phyloP scores from a whole-genome alignment of 92 coral and sea anemone genomes.

The Porites rus region DNA sequence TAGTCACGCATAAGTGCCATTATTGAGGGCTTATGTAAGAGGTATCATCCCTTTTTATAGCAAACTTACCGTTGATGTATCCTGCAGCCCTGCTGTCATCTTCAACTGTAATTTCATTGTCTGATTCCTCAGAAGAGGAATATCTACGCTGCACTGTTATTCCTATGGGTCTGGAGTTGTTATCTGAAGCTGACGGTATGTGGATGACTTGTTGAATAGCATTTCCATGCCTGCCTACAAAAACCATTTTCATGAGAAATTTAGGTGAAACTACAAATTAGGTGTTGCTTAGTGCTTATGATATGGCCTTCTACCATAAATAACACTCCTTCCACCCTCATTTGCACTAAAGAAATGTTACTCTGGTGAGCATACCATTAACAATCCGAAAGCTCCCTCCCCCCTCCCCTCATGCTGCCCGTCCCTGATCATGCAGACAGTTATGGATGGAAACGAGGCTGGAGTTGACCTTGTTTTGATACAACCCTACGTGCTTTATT shows the following conservation, averaged over 20 bases:
- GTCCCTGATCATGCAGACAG: too few species aligned
- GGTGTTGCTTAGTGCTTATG: too few species aligned
- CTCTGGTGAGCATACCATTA: not conserved
- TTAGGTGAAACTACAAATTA: too few species aligned
- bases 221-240: slow-evolving; percentile 9
- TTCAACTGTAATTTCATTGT: slow-evolving; percentile 22
- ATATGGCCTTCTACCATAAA: too few species aligned
- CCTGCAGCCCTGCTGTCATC: slow-evolving; percentile 18
- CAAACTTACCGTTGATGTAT: slow-evolving; percentile 27
- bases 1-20: too few species aligned
- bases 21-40: not conserved
- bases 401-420: not conserved
- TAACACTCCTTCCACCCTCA: too few species aligned
- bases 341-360: too few species aligned
- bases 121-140: slow-evolving; percentile 73
- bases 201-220: slow-evolving; percentile 26
- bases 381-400: not conserved
- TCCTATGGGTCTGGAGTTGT: not conserved
- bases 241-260: too few species aligned
- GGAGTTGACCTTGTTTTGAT: too few species aligned
- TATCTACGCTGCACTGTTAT: not conserved
- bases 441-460: too few species aligned
- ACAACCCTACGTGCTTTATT: too few species aligned
- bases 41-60: not conserved
- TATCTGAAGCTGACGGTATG: slow-evolving; percentile 44